Evolutionary conservation across 2,797 vertebrate genomes (phyloP).

Genomic region (Notamacropus eugenii): DNA sequence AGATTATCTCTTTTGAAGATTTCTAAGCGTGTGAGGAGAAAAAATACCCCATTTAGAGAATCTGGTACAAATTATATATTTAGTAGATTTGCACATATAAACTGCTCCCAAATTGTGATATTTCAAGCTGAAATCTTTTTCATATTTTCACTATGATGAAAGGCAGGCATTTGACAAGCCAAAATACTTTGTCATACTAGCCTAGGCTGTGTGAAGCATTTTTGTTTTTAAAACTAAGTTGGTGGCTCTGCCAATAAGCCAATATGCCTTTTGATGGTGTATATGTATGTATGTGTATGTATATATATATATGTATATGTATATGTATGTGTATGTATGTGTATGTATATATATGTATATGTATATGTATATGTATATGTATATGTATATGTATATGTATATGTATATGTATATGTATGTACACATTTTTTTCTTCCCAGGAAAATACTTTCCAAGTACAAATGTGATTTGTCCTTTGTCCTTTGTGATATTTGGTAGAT

Average conservation of each 20-base stretch:
- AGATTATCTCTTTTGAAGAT: slow-evolving; percentile 29
- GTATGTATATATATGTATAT: too few species aligned
- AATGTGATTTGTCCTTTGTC: not conserved
- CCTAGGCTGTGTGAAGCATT: not conserved
- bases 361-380: too few species aligned
- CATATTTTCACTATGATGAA: slow-evolving; percentile 18
- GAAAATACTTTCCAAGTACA: slow-evolving; percentile 3
- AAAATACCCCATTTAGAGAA: slow-evolving; percentile 18
- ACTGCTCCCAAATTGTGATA: slow-evolving; percentile 8
- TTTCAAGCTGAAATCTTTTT: slow-evolving; percentile 33
- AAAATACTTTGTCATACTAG: slow-evolving; percentile 20
- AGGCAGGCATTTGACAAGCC: not conserved
- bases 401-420: too few species aligned
- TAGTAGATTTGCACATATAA: slow-evolving; percentile 34
- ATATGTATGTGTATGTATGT: too few species aligned
- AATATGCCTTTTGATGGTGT: not conserved
- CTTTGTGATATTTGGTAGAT: not conserved
- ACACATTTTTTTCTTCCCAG: not conserved
- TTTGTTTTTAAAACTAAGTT: not conserved
- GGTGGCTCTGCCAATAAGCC: not conserved
- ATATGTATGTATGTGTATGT: too few species aligned
- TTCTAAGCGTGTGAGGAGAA: not conserved
- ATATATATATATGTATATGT: too few species aligned
- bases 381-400: too few species aligned
- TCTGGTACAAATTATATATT: slow-evolving; percentile 25